These are phyloP conservation scores for Cervus canadensis DNA, from an alignment of 2,113 vertebrate genomes.

Conservation along the genomic window DNA sequence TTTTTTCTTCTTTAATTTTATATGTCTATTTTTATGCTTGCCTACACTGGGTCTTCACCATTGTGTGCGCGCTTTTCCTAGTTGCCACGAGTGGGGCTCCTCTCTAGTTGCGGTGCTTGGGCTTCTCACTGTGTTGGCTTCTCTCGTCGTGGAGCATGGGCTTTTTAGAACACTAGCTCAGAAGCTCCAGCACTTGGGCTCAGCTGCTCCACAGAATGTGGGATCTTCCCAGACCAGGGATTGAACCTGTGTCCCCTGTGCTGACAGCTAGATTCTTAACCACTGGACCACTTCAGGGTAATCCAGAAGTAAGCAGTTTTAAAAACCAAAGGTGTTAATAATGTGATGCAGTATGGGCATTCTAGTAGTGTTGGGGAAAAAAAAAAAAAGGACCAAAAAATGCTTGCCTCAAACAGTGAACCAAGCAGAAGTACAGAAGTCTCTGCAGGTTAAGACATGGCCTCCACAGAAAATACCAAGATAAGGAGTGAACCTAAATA, in stretches of 20 bases:
- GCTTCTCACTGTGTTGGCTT: not conserved
- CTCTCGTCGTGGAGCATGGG: not conserved
- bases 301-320: not conserved
- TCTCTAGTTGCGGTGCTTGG: not conserved
- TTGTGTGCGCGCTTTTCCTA: too few species aligned
- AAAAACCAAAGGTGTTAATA: slow-evolving; percentile 28
- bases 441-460: not conserved
- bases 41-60: not conserved
- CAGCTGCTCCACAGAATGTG: not conserved
- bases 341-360: not conserved
- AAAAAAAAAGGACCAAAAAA: not conserved
- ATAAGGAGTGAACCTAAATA: slow-evolving; percentile 6
- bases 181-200: not conserved
- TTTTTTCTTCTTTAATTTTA: not conserved
- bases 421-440: not conserved
- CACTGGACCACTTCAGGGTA: not conserved
- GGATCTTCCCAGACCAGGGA: not conserved
- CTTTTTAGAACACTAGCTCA: not conserved
- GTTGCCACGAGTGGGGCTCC: not conserved
- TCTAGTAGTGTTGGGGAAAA: not conserved
- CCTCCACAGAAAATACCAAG: not conserved
- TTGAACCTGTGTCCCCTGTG: not conserved
- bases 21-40: not conserved
- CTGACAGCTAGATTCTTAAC: not conserved
- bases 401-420: not conserved